Evolutionary conservation across 1,140 invertebrate species (phyloP).

Genomic region (Cyclina sinensis): DNA sequence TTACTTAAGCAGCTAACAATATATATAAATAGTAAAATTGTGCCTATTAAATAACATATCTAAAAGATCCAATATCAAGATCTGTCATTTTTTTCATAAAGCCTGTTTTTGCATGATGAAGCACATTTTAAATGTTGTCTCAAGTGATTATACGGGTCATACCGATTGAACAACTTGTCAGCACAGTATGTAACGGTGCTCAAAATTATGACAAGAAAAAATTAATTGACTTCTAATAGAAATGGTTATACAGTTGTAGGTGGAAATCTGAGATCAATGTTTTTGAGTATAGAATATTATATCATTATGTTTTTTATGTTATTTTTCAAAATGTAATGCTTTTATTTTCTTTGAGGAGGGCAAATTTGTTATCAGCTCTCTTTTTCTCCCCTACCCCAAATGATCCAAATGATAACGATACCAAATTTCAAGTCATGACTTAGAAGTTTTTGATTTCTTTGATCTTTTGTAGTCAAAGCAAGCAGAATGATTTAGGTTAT

Average conservation of each 20-base stretch:
- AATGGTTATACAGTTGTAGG: not conserved
- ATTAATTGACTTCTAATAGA: not conserved
- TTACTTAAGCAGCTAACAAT: too few species aligned
- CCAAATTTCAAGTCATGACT: too few species aligned
- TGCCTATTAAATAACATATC: not conserved
- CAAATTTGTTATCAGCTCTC: not conserved
- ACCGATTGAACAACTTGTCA: not conserved
- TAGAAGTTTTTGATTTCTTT: too few species aligned
- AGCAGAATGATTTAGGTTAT: too few species aligned
- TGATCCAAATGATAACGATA: too few species aligned
- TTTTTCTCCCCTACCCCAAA: too few species aligned
- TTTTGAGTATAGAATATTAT: not conserved
- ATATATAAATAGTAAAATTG: not conserved
- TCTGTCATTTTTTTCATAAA: constrained; percentile 24
- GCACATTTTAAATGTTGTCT: constrained; percentile 3
- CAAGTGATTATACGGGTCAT: not conserved
- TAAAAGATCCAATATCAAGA: not conserved
- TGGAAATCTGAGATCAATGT: not conserved
- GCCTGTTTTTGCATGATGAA: constrained; percentile 19
- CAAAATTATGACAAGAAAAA: constrained; percentile 7
- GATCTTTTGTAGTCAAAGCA: too few species aligned
- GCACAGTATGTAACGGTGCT: too few species aligned
- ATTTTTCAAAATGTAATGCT: not conserved
- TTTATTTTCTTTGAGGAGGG: not conserved
- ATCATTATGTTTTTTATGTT: too few species aligned